Conservation (phyloP, 2,888 invertebrate genomes). For the Sthenelais limicola region DNA sequence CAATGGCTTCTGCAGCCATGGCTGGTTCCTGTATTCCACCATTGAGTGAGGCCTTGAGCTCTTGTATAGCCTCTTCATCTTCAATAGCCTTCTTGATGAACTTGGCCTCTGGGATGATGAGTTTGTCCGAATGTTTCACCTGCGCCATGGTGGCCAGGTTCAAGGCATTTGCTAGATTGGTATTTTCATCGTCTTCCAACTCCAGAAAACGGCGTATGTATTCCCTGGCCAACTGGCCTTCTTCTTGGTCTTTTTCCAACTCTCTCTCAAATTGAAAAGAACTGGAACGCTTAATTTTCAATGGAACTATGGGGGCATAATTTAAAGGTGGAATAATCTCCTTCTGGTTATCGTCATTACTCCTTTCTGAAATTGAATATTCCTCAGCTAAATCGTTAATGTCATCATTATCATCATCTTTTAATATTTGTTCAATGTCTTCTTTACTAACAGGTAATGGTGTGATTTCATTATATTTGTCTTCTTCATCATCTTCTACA, state of each 20-base stretch:
- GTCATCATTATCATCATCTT: constrained; percentile 6
- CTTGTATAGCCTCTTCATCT: constrained; percentile 39
- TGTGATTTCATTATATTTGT: not conserved
- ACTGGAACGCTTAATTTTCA: constrained; percentile 26
- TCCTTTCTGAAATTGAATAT: not conserved
- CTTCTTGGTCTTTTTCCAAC: not conserved
- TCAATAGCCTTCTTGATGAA: constrained; percentile 44
- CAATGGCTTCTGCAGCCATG: constrained; percentile 3
- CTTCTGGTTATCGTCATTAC: not conserved
- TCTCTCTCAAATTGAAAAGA: not conserved
- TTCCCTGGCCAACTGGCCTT: constrained; percentile 21
- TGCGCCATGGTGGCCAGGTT: constrained; percentile 51
- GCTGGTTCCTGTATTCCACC: not conserved
- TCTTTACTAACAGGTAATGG: constrained; percentile 12
- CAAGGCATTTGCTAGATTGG: constrained; percentile 50
- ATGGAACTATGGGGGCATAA: constrained; percentile 13
- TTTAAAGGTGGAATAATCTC: not conserved
- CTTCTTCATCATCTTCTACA: constrained; percentile 6
- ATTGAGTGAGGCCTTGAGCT: constrained; percentile 8
- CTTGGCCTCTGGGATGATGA: constrained; percentile 38
- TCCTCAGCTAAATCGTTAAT: not conserved
- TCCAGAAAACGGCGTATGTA: constrained; percentile 47
- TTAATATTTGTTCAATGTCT: not conserved
- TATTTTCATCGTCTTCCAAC: constrained; percentile 51
- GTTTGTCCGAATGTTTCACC: constrained; percentile 40